These are phyloP conservation scores for Amazona vittata DNA, from an alignment of 2,113 vertebrate species.

Conservation along the genomic window DNA sequence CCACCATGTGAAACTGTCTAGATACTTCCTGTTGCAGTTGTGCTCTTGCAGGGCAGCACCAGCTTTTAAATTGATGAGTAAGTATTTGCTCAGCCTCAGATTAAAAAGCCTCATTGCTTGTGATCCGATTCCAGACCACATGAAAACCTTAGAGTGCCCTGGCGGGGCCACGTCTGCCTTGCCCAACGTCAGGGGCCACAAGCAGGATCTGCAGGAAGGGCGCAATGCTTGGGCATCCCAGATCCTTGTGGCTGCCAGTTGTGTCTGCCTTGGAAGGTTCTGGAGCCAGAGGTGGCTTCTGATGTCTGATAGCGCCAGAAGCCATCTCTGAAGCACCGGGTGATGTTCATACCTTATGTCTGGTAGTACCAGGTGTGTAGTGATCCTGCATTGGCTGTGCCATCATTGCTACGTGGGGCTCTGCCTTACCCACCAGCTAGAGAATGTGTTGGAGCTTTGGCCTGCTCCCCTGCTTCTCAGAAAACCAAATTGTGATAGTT, in stretches of 20 bases:
- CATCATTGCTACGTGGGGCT: rapidly evolving
- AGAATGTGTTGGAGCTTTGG: neutral
- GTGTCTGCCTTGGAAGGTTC: neutral
- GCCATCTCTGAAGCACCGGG: neutral
- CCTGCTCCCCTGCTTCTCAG: neutral
- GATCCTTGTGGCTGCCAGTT: neutral
- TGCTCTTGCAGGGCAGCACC: neutral
- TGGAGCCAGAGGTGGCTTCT: neutral
- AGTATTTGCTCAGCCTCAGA: neutral
- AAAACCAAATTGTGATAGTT: neutral
- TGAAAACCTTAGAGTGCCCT: neutral
- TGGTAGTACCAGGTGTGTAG: neutral
- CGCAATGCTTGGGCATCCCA: rapidly evolving
- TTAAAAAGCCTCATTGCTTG: neutral
- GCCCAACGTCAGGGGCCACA: neutral
- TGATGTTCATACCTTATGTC: neutral
- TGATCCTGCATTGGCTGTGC: rapidly evolving
- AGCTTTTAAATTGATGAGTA: neutral
- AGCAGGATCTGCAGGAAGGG: neutral
- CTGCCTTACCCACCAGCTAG: too few species aligned
- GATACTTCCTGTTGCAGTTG: neutral
- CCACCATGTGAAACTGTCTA: rapidly evolving
- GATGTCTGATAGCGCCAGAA: neutral
- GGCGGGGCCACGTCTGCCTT: neutral
- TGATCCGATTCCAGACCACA: neutral